Conservation (phyloP, 1,140 invertebrate species). For the Linepithema humile region DNA sequence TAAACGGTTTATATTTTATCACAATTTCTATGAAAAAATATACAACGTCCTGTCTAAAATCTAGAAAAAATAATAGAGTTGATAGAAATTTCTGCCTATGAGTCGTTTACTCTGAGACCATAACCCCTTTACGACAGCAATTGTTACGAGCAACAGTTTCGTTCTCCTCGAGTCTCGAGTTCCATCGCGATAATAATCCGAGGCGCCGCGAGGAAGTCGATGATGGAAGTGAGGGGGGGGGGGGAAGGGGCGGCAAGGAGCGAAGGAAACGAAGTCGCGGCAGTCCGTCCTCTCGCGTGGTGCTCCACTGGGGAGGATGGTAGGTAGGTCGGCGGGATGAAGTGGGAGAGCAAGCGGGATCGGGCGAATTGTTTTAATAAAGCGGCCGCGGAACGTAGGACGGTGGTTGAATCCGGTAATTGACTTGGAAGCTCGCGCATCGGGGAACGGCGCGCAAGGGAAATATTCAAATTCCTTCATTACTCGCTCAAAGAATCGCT, state of each 20-base stretch:
- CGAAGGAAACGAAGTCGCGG: slow-evolving; percentile 24
- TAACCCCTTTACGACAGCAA: slow-evolving; percentile 50
- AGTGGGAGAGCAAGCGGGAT: slow-evolving; percentile 57
- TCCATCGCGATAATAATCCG: slow-evolving; percentile 58
- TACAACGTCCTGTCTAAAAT: not conserved
- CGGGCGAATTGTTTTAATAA: slow-evolving; percentile 81
- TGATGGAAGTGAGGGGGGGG: slow-evolving; percentile 25
- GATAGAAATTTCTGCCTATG: slow-evolving; percentile 16
- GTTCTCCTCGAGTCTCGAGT: slow-evolving; percentile 48
- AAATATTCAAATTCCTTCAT: slow-evolving; percentile 83
- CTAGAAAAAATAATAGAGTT: slow-evolving; percentile 13
- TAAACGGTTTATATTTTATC: no score
- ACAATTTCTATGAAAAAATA: not conserved
- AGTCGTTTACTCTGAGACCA: slow-evolving; percentile 37
- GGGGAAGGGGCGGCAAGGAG: not conserved
- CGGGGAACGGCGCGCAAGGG: slow-evolving; percentile 62
- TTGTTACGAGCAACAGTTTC: slow-evolving; percentile 58
- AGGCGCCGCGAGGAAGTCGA: slow-evolving; percentile 21
- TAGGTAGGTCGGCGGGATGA: slow-evolving; percentile 18
- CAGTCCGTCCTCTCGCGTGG: slow-evolving; percentile 35
- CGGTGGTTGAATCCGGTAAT: slow-evolving; percentile 80
- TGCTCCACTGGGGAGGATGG: slow-evolving; percentile 31
- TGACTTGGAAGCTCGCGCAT: slow-evolving; percentile 79
- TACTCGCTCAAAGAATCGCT: slow-evolving; percentile 80
- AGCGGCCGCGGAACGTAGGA: slow-evolving; percentile 73